These are phyloP conservation scores for Macrosiphum euphorbiae DNA, from an alignment of 2,888 invertebrate genomes.

Conservation along the genomic window DNA sequence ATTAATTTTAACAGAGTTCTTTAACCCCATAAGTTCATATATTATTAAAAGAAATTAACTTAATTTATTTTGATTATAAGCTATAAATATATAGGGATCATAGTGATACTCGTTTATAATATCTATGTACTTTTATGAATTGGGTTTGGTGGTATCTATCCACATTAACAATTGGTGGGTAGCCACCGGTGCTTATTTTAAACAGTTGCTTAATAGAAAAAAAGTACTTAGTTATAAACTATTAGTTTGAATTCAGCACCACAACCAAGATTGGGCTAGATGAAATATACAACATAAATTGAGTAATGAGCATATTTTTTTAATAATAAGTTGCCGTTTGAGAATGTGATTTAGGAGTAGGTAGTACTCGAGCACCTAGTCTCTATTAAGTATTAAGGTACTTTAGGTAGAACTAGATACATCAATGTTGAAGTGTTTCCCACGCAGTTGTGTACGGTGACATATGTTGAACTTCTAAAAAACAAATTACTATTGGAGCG, in stretches of 20 bases:
- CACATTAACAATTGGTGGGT: no score
- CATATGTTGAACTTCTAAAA: not conserved
- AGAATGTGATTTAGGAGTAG: not conserved
- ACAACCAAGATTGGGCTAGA: not conserved
- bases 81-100: not conserved
- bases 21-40: no score
- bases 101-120: no score
- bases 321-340: not conserved
- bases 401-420: not conserved
- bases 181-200: no score
- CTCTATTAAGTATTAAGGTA: no score
- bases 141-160: no score
- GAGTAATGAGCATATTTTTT: not conserved
- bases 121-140: no score
- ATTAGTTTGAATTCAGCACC: not conserved
- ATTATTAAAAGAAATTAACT: not conserved
- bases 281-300: not conserved
- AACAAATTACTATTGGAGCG: not conserved
- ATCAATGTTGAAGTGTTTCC: not conserved
- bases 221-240: no score
- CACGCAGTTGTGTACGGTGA: not conserved
- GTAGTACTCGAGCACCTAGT: no score
- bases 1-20: no score
- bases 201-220: no score
- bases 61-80: not conserved